phyloP scores from a whole-genome alignment of 2,113 vertebrate species.

The Elephas maximus region DNA sequence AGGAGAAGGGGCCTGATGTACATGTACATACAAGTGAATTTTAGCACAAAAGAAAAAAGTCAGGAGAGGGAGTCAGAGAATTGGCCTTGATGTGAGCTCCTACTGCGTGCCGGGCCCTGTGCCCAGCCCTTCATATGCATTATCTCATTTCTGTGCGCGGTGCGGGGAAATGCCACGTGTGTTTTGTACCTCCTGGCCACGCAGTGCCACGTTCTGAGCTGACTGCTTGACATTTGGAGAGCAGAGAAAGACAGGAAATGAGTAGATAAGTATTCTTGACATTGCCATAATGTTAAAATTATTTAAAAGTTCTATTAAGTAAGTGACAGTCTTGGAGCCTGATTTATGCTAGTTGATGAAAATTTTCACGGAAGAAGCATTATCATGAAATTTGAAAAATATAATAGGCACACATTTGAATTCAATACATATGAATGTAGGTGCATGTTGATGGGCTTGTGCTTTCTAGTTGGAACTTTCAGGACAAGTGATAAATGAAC shows the following conservation, averaged over 20 bases:
- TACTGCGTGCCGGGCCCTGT: background rate
- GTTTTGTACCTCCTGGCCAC: background rate
- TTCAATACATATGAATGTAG: conserved; percentile 25
- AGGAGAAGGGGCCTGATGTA: background rate
- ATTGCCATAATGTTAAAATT: conserved; percentile 58
- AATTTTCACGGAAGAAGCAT: conserved; percentile 69
- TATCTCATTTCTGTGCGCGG: background rate
- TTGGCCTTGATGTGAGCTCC: background rate
- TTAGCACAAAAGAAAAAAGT: background rate
- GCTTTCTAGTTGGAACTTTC: conserved; percentile 67
- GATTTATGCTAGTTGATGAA: conserved; percentile 67
- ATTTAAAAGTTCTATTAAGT: conserved; percentile 73
- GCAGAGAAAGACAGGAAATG: background rate
- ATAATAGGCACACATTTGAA: background rate
- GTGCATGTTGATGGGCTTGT: background rate
- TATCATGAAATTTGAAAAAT: conserved; percentile 58
- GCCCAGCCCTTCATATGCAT: background rate
- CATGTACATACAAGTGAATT: fast-evolving
- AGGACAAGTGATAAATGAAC: conserved; percentile 78
- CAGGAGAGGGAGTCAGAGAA: background rate
- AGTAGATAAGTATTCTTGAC: conserved; percentile 66
- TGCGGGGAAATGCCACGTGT: conserved; percentile 44
- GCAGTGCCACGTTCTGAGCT: background rate
- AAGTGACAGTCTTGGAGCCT: background rate
- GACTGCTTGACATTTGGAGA: conserved; percentile 59